Percentiles rank a stretch among this genome's conserved stretches.
Conservation (phyloP, 2,797 vertebrate species). For the Platalea minor region DNA sequence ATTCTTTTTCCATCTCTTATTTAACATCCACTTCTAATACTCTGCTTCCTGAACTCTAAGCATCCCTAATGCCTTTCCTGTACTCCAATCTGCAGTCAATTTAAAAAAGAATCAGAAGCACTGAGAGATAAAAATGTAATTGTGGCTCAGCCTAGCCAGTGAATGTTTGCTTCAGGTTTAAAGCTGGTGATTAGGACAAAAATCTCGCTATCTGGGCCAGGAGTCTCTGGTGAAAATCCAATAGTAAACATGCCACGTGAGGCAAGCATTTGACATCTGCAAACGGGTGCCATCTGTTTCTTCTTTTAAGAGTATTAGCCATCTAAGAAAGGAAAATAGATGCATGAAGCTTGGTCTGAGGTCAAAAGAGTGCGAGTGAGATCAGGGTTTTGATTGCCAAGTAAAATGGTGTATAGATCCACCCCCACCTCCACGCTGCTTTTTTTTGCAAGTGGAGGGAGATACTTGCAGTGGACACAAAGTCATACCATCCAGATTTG, state of each 20-base stretch:
- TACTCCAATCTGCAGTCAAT: not conserved
- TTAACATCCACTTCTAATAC: not conserved
- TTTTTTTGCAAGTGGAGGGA: not conserved
- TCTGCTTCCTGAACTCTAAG: not conserved
- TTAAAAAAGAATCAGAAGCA: not conserved
- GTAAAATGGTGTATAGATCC: not conserved
- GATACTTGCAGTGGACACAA: not conserved
- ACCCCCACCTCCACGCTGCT: not conserved
- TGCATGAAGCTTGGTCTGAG: not conserved
- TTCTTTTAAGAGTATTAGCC: conserved; percentile 5
- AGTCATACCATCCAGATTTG: not conserved
- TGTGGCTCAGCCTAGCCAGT: not conserved
- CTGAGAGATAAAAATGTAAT: not conserved
- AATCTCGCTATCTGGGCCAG: not conserved
- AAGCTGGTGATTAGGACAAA: conserved; percentile 5
- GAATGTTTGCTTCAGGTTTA: conserved; percentile 2
- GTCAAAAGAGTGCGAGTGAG: not conserved
- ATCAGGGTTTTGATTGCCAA: not conserved
- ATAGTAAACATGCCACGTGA: not conserved
- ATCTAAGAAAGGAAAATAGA: conserved; percentile 14
- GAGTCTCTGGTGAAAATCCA: conserved; percentile 14
- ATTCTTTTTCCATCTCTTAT: not conserved
- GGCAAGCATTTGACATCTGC: not conserved
- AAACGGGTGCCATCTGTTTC: conserved; percentile 28
- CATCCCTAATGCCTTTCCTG: not conserved